Evolutionary conservation across 2,797 vertebrate species (phyloP).

Genomic region (Thamnophis elegans): DNA sequence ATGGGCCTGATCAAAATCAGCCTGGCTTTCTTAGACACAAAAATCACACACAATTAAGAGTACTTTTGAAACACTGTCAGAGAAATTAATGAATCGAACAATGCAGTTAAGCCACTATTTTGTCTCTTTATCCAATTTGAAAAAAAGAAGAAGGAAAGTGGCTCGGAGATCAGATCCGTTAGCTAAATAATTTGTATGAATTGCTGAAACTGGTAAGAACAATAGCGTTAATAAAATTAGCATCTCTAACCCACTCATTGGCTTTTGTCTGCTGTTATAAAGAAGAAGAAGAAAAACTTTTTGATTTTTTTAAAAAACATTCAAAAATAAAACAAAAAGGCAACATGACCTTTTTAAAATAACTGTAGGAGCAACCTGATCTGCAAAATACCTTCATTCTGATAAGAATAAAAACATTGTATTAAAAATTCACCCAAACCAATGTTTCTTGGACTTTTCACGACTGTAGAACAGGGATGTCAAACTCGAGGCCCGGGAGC

Average conservation of each 20-base stretch:
- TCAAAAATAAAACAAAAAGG: not conserved
- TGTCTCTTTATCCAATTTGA: slow-evolving; percentile 17
- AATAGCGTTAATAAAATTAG: not conserved
- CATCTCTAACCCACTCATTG: not conserved
- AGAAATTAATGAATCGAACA: slow-evolving; percentile 29
- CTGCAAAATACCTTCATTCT: not conserved
- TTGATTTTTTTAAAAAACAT: not conserved
- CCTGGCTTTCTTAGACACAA: not conserved
- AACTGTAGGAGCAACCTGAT: not conserved
- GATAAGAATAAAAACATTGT: not conserved
- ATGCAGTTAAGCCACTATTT: slow-evolving; percentile 8
- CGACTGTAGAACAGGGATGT: not conserved
- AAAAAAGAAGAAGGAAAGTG: not conserved
- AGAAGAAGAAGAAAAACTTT: not conserved
- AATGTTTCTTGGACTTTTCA: not conserved
- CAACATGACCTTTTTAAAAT: not conserved
- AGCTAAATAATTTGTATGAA: slow-evolving; percentile 12
- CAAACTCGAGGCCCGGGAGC: too few relatives aligned
- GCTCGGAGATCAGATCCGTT: not conserved
- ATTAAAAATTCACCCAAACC: not conserved
- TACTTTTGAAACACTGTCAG: not conserved
- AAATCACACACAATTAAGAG: not conserved
- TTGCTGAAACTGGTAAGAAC: not conserved
- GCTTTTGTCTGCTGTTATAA: not conserved
- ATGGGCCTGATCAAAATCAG: not conserved